Evolutionary conservation across 2,888 invertebrate genomes (phyloP).

Genomic region (Petrolisthes manimaculis): DNA sequence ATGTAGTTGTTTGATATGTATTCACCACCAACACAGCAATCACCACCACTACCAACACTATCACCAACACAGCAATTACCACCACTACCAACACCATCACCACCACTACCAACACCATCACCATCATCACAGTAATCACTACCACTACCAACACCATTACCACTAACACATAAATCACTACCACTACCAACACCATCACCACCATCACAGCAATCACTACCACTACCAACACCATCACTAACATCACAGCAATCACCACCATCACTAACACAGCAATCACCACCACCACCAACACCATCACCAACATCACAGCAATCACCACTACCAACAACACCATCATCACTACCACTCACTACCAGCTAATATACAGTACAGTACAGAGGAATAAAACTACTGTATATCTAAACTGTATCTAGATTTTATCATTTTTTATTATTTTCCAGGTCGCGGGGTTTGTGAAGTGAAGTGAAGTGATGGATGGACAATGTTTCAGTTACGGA

Average conservation of each 20-base stretch:
- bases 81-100: not conserved
- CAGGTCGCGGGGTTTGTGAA: too few species aligned
- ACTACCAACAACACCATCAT: too few species aligned
- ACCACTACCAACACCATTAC: not conserved
- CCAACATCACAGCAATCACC: not conserved
- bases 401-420: too few species aligned
- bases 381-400: too few species aligned
- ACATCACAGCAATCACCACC: too few species aligned
- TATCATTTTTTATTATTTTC: too few species aligned
- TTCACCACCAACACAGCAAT: too few species aligned
- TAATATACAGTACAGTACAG: not conserved
- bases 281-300: not conserved
- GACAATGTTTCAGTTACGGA: too few species aligned
- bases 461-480: too few species aligned
- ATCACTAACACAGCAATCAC: not conserved
- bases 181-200: not conserved
- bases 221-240: not conserved
- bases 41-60: not conserved
- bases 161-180: not conserved
- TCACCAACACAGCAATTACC: not conserved
- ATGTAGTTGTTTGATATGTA: too few species aligned
- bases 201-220: not conserved
- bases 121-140: not conserved
- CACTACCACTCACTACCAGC: too few species aligned
- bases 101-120: not conserved